Conservation (phyloP, 1,140 invertebrate genomes). For the Drosophila lini region DNA sequence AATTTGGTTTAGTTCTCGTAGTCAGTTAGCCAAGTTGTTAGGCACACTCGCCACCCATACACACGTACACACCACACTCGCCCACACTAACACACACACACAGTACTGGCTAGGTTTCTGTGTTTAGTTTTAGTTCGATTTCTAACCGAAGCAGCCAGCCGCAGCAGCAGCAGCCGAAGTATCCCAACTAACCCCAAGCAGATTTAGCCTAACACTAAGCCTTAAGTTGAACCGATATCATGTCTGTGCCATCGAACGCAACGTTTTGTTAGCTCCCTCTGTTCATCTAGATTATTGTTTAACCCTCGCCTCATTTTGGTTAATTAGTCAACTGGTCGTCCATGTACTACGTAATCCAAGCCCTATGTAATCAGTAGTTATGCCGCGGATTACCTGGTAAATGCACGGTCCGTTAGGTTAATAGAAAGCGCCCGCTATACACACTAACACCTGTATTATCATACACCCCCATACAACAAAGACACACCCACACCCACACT, state of each 20-base stretch:
- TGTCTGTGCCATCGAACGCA: constrained; percentile 38
- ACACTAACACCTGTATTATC: constrained; percentile 54
- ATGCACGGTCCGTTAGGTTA: constrained; percentile 24
- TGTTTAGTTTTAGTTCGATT: constrained; percentile 49
- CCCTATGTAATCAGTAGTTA: not conserved
- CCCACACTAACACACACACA: constrained; percentile 23
- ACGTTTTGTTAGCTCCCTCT: constrained; percentile 19
- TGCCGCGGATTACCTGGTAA: not conserved
- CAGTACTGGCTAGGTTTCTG: constrained; percentile 39
- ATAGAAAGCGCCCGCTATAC: constrained; percentile 62
- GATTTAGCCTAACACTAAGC: constrained; percentile 27
- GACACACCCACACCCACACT: constrained; percentile 8
- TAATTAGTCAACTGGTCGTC: constrained; percentile 21
- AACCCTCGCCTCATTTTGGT: constrained; percentile 49
- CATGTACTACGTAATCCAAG: not conserved
- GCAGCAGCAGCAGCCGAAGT: not conserved
- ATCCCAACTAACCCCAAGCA: constrained; percentile 14
- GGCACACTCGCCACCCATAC: constrained; percentile 32
- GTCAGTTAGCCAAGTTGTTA: constrained; percentile 59
- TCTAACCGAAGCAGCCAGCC: constrained; percentile 32
- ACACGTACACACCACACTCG: constrained; percentile 14
- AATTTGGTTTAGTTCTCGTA: constrained; percentile 63
- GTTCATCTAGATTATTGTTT: constrained; percentile 33
- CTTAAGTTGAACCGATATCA: constrained; percentile 37
- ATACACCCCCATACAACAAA: constrained; percentile 14